Evolutionary conservation across 2,888 invertebrate genomes (phyloP), one percentile per base, ranked within the genome.

Genomic region (Melanchra persicariae): DNA sequence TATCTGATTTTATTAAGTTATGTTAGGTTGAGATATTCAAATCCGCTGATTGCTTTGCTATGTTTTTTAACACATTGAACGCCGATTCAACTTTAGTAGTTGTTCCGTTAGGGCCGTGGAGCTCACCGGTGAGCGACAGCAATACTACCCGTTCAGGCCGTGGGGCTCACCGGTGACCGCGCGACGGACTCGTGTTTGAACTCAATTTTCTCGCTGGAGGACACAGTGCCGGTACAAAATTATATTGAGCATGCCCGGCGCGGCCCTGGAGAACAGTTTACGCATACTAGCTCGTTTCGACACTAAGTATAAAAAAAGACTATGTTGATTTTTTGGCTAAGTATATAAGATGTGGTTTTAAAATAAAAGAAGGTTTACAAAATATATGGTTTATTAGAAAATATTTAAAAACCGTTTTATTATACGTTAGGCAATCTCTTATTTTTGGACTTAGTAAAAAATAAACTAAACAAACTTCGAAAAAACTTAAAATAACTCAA

Each of bases 121-220:
- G 51, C 51, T 58, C 58, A 58, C 60, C 60, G 45, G 60, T 47
- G 40, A 58, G 24, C 40, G 58, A 58, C 60, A 45, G 60, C 26
- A 26, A 9, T 47, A 47, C 24, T 51, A 51, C 51, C 66, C 67
- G 67, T 72, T 72, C 61, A 64, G 70, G 73, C 77, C 74, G 63
- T 77, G 67, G 77, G 77, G 73, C 66, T 74, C 77, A 77, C 74
- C 64, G 75, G 63, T 75, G 70, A 55, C 70, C 72, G 69, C 59
- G 65, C 70, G 72, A 64, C 62, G 60, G 67, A 24, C 67, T 63
- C 58, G 47, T 74, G 70, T 73, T 77, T 64, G 63, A 77, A 70
- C 77, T 74, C 49, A 61, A 68, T 70, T 77, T 70, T 70, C 73
- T 73, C 70, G 67, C 73, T 70, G 73, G 70, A 66, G 70, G 70